Evolutionary conservation across 2,797 vertebrate genomes (phyloP), one percentile per base, ranked within the genome.

Genomic region (Craterocephalus amniculus): DNA sequence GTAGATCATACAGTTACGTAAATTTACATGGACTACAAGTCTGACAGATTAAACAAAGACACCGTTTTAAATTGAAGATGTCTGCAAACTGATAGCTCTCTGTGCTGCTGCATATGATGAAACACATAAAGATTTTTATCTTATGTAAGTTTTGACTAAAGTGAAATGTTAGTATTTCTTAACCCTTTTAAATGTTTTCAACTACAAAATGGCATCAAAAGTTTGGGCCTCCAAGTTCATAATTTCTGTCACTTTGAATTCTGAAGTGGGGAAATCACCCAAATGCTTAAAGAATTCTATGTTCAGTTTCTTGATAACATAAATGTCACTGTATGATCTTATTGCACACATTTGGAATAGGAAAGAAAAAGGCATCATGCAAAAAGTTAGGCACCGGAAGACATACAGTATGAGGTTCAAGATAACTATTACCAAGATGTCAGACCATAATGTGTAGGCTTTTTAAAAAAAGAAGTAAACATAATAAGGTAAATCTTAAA

Each of bases 1-100:
- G 75, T 51, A 59, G 68, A 81, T 83, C 58, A 51, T 52, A 24
- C 26, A 45, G 81, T 94, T 92, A 93, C 62, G 67, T 90, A 91
- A 93, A 54, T 57, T 92, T 92, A 91, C 3, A 58, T 91, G 89
- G 87, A 68, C 9, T 31, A 31, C 63, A 65, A 63, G 48, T 29
- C 8, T 26, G 16, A 14, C 2, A 4, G 24, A 31, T 24, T 12
- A 56, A 66, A 18, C 2, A 63, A 65, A 26, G 66, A 14, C 16
- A 63, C 2, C 57, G 67, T 31, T 61, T 63, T 38, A 76, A 58
- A 34, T 36, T 24, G 4, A 10, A 45, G 65, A 32, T 14, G 69
- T 2, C 48, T 62, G 26, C 51, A 70, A 36, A 68, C 65, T 65
- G 29, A 45, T 36, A n/a, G 34, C 67, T 58, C 67, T 84, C 65